Base-by-base conservation (phyloP, 2,113 vertebrate species). In the Tympanuchus pallidicinctus region DNA sequence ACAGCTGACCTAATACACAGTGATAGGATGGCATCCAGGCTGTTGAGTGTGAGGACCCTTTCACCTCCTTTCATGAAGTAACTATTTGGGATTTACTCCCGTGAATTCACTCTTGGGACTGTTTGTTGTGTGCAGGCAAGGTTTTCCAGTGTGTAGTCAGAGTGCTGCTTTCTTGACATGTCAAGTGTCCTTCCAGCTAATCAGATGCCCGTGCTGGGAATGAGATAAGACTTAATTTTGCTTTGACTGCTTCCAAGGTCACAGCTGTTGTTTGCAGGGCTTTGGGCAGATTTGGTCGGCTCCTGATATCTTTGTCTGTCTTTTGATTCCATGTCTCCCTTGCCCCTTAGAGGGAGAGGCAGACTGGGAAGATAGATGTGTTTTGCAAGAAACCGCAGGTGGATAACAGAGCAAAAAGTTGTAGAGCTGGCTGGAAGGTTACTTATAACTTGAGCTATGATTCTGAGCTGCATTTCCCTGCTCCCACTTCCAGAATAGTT, bases 181-280 rank as follows among this genome's bases (percentile, higher is more conserved):
- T 79, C 76, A 76, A 89, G 38, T 83, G 81, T 92, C 75, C 86
- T 95, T 96, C 77, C 4, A 1, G n/a, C 70, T 96, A 89, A 97
- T 92, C 89, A 89, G 90, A 79, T 95, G 79, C 28, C 48, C 38
- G 17, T 89, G 77, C 78, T 89, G 88, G 85, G 80, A 91, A 61
- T 4, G 71, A 95, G 91, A 95, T 96, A 95, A 97, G 88, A 48
- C 38, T 24, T 59, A 45, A 80, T 76, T 95, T 75, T 94, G 72
- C 94, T 96, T 95, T 96, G 91, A 73, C 88, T 95, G 75, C 59
- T 92, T 88, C 88, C 95, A 95, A 95, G 93, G 96, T 95, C 83
- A 94, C 87, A 78, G 81, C 47, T 91, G 65, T 81, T 95, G 88
- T 96, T 96, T 96, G 52, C 77, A 36, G 47, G 84, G 91, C 88